Evolutionary conservation across 2,888 invertebrate species (phyloP).

Genomic region (Halictus quadricinctus): DNA sequence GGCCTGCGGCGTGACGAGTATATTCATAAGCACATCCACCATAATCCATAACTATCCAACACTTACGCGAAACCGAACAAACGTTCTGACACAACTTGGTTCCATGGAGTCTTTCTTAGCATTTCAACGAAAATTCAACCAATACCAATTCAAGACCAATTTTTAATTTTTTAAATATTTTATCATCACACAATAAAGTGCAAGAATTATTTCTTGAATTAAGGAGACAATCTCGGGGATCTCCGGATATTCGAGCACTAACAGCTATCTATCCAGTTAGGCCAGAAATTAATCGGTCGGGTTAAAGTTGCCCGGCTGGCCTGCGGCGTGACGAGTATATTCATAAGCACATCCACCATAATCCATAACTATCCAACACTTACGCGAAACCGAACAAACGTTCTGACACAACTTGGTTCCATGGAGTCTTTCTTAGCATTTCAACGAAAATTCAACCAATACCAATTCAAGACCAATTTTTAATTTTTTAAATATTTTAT

Average conservation of each 20-base stretch:
- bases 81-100: neutral
- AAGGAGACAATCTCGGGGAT: conserved; percentile 15
- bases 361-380: neutral
- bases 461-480: too few relatives aligned
- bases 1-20: neutral
- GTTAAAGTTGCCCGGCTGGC: conserved; percentile 33
- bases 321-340: neutral
- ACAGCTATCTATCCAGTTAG: conserved; percentile 39
- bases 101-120: neutral
- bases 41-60: neutral
- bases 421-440: neutral
- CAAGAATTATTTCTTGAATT: too few relatives aligned
- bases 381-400: neutral
- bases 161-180: too few relatives aligned
- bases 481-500: too few relatives aligned
- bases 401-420: neutral
- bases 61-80: neutral
- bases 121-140: too few relatives aligned
- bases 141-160: too few relatives aligned
- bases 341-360: neutral
- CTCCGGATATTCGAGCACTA: conserved; percentile 16
- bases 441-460: too few relatives aligned
- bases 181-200: too few relatives aligned
- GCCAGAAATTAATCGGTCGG: conserved; percentile 44
- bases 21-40: neutral